Base-by-base conservation (phyloP, 2,888 invertebrate species). In the Andrena bucephala region DNA sequence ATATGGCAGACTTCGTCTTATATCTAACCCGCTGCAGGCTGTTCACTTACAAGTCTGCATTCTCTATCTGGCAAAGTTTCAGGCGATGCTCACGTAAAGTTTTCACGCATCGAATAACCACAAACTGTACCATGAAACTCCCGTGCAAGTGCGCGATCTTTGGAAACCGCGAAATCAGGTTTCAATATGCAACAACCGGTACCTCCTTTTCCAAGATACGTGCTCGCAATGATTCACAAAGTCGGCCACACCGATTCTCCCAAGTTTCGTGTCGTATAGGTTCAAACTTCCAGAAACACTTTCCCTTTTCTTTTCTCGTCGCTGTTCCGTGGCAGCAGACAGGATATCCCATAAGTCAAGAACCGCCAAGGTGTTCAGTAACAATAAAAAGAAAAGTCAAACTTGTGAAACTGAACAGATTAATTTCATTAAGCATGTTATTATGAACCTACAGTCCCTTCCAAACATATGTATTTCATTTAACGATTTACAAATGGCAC, bases 271-370 rank as follows among this genome's bases (percentile, higher is more conserved):
- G 2, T 6, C 63, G 48, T 24, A 59, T 67, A 29, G 27, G n/a
- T 31, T n/a, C 36, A 24, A 73, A 67, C 42, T 77, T 74, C 16
- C 24, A 36, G n/a, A 52, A 77, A 74, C 75, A 77, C 66, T 57
- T 57, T 57, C 36, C 57, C 27, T 29, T 42, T 36, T 24, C 33
- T 42, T 63, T 36, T 70, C 70, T 5, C 29, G 48, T 31, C 36
- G 24, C 24, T 57, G 8, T n/a, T 54, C 24, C 24, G 57, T 57
- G 57, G 10, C 27, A 27, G 24, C 10, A 10, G 57, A 27, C 10
- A 24, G 1, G 10, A 57, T 57, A 8, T 57, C 10, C 10, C 57
- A 3, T 8, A 27, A 57, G 24, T 57, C 57, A 13, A 57, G 57
- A 27, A 57, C 10, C 57, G 20, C 5, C 10, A 0, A 8, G 57